Evolutionary conservation across 2,888 invertebrate genomes (phyloP).

Genomic region (Coleophora deauratella): DNA sequence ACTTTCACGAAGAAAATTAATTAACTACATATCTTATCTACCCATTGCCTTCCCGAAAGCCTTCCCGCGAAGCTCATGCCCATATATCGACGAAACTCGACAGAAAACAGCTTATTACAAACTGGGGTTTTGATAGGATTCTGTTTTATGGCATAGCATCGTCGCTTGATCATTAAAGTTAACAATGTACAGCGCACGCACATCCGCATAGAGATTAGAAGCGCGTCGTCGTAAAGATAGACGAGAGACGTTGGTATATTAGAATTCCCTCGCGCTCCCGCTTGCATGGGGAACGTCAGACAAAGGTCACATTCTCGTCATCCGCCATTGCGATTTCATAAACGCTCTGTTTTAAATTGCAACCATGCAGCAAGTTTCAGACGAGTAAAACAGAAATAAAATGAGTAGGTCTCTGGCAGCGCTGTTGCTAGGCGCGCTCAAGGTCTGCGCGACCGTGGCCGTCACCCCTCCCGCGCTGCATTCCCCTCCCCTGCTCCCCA

Average conservation of each 20-base stretch:
- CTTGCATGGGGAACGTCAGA: slow-evolving; percentile 1
- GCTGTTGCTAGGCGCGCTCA: slow-evolving; percentile 68
- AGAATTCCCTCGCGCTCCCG: slow-evolving; percentile 14
- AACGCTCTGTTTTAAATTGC: slow-evolving; percentile 53
- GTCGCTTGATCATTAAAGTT: too few species aligned
- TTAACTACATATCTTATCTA: too few species aligned
- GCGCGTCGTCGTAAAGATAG: slow-evolving; percentile 26
- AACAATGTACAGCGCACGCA: too few species aligned
- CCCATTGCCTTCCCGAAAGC: too few species aligned
- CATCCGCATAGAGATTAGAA: slow-evolving; percentile 11
- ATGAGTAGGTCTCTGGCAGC: slow-evolving; percentile 42
- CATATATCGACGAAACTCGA: too few species aligned
- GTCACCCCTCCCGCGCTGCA: slow-evolving; percentile 29
- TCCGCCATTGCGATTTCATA: slow-evolving; percentile 45
- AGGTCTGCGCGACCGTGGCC: slow-evolving; percentile 62
- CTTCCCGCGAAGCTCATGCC: too few species aligned
- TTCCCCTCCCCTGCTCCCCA: slow-evolving; percentile 24
- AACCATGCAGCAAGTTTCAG: slow-evolving; percentile 40
- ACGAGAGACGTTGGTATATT: slow-evolving; percentile 23
- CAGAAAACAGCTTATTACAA: slow-evolving; percentile 3
- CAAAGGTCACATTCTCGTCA: slow-evolving; percentile 35
- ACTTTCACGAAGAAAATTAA: too few species aligned
- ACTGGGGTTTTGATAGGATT: background rate
- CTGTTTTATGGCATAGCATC: too few species aligned
- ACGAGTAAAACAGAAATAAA: slow-evolving; percentile 63